Evolutionary conservation across 2,888 invertebrate genomes (phyloP), one percentile per base, ranked within the genome.

Genomic region (Euzophera pinguis): DNA sequence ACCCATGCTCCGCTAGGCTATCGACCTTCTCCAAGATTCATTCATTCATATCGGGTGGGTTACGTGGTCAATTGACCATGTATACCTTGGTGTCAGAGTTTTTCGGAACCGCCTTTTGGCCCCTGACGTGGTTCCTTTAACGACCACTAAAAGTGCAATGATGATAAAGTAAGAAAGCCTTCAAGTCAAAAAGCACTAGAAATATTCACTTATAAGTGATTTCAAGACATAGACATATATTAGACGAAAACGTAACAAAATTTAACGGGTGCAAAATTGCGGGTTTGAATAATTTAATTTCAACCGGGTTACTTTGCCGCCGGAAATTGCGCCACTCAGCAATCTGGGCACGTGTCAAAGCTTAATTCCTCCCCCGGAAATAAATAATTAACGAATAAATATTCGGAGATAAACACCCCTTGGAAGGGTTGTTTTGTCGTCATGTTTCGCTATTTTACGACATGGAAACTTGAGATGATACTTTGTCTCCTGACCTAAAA

Each of bases 321-420:
- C 35, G 50, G 51, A 51, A 51, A 51, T 51, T 51, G 27, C 51
- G 17, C 17, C 43, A 37, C 43, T 51, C 51, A 8, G 37, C 16
- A 51, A 43, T 22, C 51, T 35, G 35, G 43, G 37, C 51, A 51
- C 51, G 51, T 51, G 51, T 51, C 51, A 45, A 50, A 43, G 43
- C 51, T 51, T 51, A 51, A 51, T 45, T 27, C 27, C 38, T 13
- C 35, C 43, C 51, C 32, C 13, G 35, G 43, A 51, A 51, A 51
- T 51, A 51, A 51, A 51, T 51, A 51, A 51, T 51, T 51, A 51
- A 51, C 43, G 51, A 51, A 51, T 51, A 51, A 51, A 51, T 43
- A 51, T 43, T 43, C 42, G 13, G 27, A 50, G 51, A 51, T 51
- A 51, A 43, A 51, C 51, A 43, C 32, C 51, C 50, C 50, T 9